A percentile compares a stretch with the other conserved stretches of the same genome.
Conservation (phyloP, 2,113 vertebrate genomes). For the Platysteira castanea region DNA sequence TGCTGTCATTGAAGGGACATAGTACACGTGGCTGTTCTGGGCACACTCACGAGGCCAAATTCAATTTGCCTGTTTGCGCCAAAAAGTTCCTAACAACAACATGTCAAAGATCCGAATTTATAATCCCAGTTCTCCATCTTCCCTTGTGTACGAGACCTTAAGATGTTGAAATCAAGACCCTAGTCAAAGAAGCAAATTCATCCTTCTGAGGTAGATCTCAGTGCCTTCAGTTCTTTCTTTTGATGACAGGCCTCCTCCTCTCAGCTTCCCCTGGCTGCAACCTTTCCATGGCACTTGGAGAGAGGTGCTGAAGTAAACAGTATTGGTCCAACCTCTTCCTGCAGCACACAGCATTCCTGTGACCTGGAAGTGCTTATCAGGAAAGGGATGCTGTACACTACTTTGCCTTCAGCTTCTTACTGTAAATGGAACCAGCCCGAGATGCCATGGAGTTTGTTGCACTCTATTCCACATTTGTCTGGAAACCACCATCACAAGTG, state of each 20-base stretch:
- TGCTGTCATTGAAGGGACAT: neutral
- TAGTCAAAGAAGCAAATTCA: neutral
- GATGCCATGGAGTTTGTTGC: neutral
- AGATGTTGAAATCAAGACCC: neutral
- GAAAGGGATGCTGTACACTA: neutral
- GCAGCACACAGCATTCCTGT: neutral
- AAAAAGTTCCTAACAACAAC: neutral
- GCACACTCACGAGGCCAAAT: neutral
- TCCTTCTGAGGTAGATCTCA: neutral
- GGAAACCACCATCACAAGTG: neutral
- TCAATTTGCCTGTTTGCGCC: neutral
- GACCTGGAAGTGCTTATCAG: neutral
- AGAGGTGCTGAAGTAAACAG: neutral
- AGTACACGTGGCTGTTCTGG: accelerated
- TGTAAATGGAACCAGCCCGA: neutral
- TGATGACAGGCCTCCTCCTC: neutral
- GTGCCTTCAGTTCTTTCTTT: neutral
- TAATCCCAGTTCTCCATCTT: neutral
- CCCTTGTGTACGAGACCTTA: neutral
- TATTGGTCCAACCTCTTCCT: neutral
- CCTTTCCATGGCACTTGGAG: neutral
- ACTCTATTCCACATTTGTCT: neutral
- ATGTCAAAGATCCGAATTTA: neutral
- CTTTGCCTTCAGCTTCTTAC: neutral
- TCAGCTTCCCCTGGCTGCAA: neutral